phyloP scores from a whole-genome alignment of 2,113 vertebrate species.

The Tragelaphus strepsiceros region DNA sequence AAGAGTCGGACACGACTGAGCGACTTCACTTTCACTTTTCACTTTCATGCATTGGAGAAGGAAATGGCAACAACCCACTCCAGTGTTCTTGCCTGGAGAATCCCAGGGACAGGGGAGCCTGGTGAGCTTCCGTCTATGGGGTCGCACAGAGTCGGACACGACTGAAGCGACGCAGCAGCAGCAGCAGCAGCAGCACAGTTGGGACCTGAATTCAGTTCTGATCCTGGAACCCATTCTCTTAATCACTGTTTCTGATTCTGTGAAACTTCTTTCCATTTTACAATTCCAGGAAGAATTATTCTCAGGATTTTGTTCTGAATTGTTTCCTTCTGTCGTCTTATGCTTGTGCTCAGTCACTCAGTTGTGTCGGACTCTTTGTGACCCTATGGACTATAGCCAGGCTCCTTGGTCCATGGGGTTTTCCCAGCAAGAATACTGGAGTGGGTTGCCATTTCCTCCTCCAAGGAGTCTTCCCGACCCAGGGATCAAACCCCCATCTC shows the following conservation, averaged over 20 bases:
- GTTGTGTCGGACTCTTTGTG: neutral
- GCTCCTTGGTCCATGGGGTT: neutral
- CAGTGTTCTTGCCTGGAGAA: too few relatives aligned
- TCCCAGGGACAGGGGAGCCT: too few relatives aligned
- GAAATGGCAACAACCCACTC: too few relatives aligned
- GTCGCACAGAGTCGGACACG: too few relatives aligned
- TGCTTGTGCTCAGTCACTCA: neutral
- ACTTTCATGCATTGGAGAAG: too few relatives aligned
- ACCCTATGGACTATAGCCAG: neutral
- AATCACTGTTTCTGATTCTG: neutral
- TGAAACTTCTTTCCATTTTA: neutral
- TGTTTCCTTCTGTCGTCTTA: neutral
- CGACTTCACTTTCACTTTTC: too few relatives aligned
- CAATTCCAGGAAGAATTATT: neutral
- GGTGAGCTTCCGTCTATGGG: too few relatives aligned
- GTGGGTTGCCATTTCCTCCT: neutral
- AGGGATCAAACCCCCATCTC: neutral
- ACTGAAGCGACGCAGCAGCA: too few relatives aligned
- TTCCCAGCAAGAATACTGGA: neutral
- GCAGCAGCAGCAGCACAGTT: neutral
- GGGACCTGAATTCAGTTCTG: neutral
- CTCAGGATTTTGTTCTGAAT: constrained; percentile 2
- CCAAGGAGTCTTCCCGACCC: neutral
- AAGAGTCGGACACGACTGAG: too few relatives aligned
- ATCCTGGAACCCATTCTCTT: neutral